A percentile compares a stretch with the other conserved stretches of the same genome.
Evolutionary conservation across 2,797 vertebrate species (phyloP).

Genomic region (Eulemur mongoz): DNA sequence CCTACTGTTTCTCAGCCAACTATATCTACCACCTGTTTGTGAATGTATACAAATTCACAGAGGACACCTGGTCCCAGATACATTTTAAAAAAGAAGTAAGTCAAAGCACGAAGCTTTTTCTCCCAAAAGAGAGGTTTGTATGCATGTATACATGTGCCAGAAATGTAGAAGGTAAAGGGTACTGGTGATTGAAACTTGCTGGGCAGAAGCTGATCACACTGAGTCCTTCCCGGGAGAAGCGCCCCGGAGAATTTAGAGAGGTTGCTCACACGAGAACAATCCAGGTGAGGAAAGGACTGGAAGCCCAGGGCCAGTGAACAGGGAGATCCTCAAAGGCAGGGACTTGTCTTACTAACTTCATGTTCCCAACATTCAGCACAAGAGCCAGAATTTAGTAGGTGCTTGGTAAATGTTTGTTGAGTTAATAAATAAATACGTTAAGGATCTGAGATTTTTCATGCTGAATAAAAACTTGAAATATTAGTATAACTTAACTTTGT

Average conservation of each 20-base stretch:
- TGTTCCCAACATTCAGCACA: too few relatives aligned
- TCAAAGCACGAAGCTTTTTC: background rate
- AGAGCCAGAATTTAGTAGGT: background rate
- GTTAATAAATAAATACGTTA: background rate
- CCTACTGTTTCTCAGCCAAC: constrained; percentile 92
- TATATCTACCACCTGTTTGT: constrained; percentile 91
- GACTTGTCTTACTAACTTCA: background rate
- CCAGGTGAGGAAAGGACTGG: background rate
- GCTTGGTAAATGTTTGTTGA: background rate
- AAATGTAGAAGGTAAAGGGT: background rate
- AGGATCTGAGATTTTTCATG: background rate
- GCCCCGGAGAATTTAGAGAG: background rate
- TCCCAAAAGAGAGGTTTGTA: background rate
- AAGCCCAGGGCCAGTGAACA: background rate
- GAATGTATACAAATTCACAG: constrained; percentile 93
- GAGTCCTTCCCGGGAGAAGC: background rate
- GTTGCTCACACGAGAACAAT: background rate
- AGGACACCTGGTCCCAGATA: constrained; percentile 91
- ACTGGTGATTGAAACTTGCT: background rate
- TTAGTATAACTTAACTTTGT: background rate
- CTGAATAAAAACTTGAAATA: background rate
- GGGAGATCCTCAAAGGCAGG: background rate
- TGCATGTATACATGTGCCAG: background rate
- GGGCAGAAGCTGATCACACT: background rate
- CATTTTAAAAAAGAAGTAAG: constrained; percentile 92